Evolutionary conservation across 2,113 vertebrate genomes (phyloP).

Genomic region (Numida meleagris): DNA sequence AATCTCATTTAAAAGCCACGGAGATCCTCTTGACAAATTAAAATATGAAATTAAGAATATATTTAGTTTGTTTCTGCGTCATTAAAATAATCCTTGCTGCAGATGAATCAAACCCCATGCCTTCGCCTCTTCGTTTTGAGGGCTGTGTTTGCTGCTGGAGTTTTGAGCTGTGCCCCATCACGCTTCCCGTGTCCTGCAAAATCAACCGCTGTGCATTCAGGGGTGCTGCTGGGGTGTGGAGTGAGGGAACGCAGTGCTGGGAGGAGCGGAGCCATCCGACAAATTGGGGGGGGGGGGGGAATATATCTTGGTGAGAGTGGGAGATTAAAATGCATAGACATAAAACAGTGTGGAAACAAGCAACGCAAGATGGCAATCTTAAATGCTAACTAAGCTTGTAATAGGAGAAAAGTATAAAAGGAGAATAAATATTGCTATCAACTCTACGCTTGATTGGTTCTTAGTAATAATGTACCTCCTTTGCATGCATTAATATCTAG

Average conservation of each 20-base stretch:
- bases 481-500: fast-evolving
- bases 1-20: conserved; percentile 14
- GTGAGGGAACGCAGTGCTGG: fast-evolving
- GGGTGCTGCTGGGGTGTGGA: not conserved
- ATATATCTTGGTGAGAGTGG: not conserved
- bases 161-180: fast-evolving
- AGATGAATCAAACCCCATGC: not conserved
- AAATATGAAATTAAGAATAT: conserved; percentile 58
- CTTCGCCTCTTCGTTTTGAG: fast-evolving
- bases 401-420: not conserved
- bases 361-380: not conserved
- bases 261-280: too few species aligned
- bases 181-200: fast-evolving
- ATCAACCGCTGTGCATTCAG: fast-evolving
- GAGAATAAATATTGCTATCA: not conserved
- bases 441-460: not conserved
- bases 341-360: not conserved
- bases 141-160: not conserved
- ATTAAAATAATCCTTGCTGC: not conserved
- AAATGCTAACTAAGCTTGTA: not conserved
- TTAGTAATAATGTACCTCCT: not conserved
- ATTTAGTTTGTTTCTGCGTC: conserved; percentile 32
- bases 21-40: conserved; percentile 49
- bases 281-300: fast-evolving
- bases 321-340: not conserved